These are phyloP conservation scores for Lymantria dispar DNA, from an alignment of 2,888 invertebrate species.

Conservation along the genomic window DNA sequence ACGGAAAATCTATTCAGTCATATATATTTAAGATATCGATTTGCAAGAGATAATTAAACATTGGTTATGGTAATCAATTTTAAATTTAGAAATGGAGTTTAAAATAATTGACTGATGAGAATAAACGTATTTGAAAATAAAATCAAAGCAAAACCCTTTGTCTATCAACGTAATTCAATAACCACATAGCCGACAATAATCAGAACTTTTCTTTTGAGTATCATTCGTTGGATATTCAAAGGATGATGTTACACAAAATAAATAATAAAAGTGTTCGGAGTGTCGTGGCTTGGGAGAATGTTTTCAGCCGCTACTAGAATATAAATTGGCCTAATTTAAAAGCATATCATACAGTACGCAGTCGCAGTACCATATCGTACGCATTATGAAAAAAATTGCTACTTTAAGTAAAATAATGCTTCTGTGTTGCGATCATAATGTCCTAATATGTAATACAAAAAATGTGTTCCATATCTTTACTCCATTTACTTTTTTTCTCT, in stretches of 20 bases:
- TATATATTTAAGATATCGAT: too few species aligned
- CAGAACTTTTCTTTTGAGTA: slow-evolving; percentile 29
- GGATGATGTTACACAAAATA: slow-evolving; percentile 41
- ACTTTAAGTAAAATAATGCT: slow-evolving; percentile 9
- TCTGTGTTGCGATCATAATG: background rate
- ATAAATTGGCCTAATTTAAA: slow-evolving; percentile 59
- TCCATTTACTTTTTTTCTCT: too few species aligned
- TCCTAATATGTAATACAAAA: background rate
- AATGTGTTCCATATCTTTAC: background rate
- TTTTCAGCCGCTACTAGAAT: slow-evolving; percentile 49
- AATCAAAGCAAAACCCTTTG: background rate
- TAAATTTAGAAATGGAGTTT: too few species aligned
- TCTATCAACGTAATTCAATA: slow-evolving; percentile 31
- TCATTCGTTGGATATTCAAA: slow-evolving; percentile 42
- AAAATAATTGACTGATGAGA: background rate
- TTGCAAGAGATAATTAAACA: too few species aligned
- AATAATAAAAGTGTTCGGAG: slow-evolving; percentile 54
- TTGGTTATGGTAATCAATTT: too few species aligned
- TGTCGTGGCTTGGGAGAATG: slow-evolving; percentile 43
- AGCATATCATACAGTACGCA: slow-evolving; percentile 35
- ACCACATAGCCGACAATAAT: slow-evolving; percentile 26
- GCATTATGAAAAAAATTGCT: slow-evolving; percentile 13
- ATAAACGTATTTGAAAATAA: background rate
- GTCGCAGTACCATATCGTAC: slow-evolving; percentile 10
- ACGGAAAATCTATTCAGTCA: too few species aligned